Base-by-base conservation (phyloP, 2,797 vertebrate species). In the Clarias pachynema region DNA sequence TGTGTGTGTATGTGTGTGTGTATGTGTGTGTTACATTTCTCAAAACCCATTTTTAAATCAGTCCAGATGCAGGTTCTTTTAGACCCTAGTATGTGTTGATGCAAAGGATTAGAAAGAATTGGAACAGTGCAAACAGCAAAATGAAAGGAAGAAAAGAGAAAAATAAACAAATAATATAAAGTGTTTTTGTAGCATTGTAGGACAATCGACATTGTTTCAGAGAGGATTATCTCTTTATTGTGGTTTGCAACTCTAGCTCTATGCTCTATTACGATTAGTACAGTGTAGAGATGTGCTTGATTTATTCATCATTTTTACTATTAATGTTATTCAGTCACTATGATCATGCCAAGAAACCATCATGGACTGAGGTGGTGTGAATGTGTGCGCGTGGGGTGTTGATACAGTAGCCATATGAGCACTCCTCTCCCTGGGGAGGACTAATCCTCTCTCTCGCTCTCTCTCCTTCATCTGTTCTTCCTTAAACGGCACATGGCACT, bases 1-100 rank as follows among this genome's bases (percentile, higher is more conserved):
- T 65, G 62, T 65, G 62, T 65, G 62, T 65, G 62, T 65, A n/a
- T 65, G 62, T 65, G 62, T 31, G 66, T 68, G 31, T 34, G 84
- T 85, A 74, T 60, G 20, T 90, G 72, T 70, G 75, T 90, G 81
- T 91, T 85, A 90, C 91, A 90, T 92, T 80, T 79, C 89, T 91
- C 93, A 92, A 88, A 49, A 93, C 91, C 84, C 91, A 89, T 92
- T 93, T 91, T 93, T 93, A 95, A 94, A 94, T 89, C 89, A 92
- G 92, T 92, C 93, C 95, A 96, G 94, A 95, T 95, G 95, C 94
- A 93, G 91, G 82, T 83, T 92, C 92, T 93, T 94, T 95, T 92
- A 93, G 89, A 87, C 86, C 81, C 66, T 89, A 75, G 89, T 93
- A 91, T 89, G 89, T 95, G 95, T 95, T 95, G 90, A 93, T 93